phyloP scores from a whole-genome alignment of 2,113 vertebrate species.

The Rhinopomastus cyanomelas region DNA sequence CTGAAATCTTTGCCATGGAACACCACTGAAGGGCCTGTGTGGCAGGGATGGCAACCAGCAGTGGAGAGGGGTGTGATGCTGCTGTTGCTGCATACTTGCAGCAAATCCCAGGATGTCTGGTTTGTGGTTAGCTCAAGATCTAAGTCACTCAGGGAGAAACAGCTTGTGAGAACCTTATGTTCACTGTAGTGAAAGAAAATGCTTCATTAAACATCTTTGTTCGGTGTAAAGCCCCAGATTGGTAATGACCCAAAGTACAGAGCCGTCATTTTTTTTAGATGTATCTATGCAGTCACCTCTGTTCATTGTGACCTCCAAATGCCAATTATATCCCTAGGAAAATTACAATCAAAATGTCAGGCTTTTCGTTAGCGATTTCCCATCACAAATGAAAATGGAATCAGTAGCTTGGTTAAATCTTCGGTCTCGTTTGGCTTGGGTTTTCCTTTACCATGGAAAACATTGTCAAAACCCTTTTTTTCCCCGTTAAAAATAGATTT shows the following conservation, averaged over 20 bases:
- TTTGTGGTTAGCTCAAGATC: neutral
- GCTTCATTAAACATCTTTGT: neutral
- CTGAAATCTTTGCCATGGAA: neutral
- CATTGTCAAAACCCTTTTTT: neutral
- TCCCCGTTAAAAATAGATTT: neutral
- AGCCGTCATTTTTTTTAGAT: neutral
- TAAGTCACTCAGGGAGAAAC: neutral
- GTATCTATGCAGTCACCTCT: neutral
- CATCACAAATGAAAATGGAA: neutral
- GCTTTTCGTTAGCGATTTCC: constrained; percentile 7
- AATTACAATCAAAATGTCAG: constrained; percentile 1
- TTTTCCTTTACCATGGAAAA: neutral
- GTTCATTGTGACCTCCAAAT: neutral
- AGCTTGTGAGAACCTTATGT: neutral
- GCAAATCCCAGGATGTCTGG: neutral
- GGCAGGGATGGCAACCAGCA: neutral
- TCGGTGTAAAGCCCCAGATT: neutral
- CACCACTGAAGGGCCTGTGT: neutral
- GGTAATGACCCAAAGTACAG: neutral
- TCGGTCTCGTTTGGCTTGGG: neutral
- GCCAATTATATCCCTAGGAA: neutral
- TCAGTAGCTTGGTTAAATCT: neutral
- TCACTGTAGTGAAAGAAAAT: neutral
- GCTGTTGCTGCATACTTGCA: neutral
- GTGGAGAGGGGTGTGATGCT: neutral